phyloP scores from a whole-genome alignment of 1,140 invertebrate species.

The Trinorchestia longiramus region DNA sequence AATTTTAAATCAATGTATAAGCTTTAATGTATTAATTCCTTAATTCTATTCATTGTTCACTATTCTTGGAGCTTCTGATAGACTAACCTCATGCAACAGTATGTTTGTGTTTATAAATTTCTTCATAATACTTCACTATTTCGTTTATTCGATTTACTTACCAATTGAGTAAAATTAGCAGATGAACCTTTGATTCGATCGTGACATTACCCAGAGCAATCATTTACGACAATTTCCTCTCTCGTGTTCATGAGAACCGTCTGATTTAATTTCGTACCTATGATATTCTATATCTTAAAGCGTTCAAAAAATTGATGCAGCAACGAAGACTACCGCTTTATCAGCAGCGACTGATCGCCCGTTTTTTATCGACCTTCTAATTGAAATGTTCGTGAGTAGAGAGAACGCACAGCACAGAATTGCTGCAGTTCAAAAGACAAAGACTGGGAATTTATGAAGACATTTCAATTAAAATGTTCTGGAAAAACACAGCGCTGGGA shows the following conservation, averaged over 20 bases:
- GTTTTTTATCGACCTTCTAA: background rate
- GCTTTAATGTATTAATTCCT: too few relatives aligned
- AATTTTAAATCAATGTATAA: too few relatives aligned
- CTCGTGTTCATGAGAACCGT: background rate
- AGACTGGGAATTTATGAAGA: background rate
- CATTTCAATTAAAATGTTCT: background rate
- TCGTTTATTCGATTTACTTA: too few relatives aligned
- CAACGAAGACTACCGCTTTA: background rate
- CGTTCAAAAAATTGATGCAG: background rate
- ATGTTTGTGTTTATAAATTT: too few relatives aligned
- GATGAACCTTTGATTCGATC: too few relatives aligned
- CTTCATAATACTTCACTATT: too few relatives aligned
- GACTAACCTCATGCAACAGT: too few relatives aligned
- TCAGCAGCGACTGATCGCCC: background rate
- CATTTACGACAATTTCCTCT: background rate
- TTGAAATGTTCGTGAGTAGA: background rate
- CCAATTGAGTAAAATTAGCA: too few relatives aligned
- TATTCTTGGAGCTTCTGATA: too few relatives aligned
- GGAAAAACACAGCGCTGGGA: background rate
- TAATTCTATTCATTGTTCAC: too few relatives aligned
- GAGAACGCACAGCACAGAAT: background rate
- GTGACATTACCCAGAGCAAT: too few relatives aligned
- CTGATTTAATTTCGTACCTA: background rate
- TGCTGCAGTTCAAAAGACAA: background rate
- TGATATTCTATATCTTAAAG: background rate